These are phyloP conservation scores for Tipula helvola DNA, from an alignment of 2,888 invertebrate genomes.

Conservation along the genomic window DNA sequence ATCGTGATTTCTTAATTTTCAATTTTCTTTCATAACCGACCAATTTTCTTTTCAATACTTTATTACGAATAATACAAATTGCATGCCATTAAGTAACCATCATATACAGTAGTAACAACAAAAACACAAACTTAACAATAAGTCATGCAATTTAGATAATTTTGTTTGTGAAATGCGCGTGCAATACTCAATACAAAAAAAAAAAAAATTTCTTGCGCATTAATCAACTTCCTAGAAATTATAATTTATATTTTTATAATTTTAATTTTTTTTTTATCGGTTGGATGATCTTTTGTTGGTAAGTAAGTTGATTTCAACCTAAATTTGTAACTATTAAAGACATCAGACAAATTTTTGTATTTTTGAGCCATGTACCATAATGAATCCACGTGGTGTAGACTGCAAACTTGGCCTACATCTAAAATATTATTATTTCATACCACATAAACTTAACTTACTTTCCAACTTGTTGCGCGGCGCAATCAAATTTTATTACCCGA, in stretches of 20 bases:
- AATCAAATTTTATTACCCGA: not conserved
- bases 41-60: not conserved
- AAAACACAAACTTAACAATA: not conserved
- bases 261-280: not conserved
- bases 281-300: not conserved
- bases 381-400: not conserved
- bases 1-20: not conserved
- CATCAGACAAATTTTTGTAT: not conserved
- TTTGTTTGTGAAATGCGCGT: not conserved
- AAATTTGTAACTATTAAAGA: not conserved
- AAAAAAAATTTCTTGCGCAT: not conserved
- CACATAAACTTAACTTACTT: not conserved
- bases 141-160: not conserved
- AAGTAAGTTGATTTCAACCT: not conserved
- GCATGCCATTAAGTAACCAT: not conserved
- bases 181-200: not conserved
- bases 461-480: not conserved
- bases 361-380: not conserved
- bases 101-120: not conserved
- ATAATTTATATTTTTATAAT: not conserved
- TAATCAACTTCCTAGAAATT: not conserved
- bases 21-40: not conserved
- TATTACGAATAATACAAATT: not conserved
- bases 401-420: not conserved
- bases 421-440: not conserved